Percentiles rank a stretch among this genome's conserved stretches.
Conservation (phyloP, 2,797 vertebrate species). For the Sebastes hubbsi region DNA sequence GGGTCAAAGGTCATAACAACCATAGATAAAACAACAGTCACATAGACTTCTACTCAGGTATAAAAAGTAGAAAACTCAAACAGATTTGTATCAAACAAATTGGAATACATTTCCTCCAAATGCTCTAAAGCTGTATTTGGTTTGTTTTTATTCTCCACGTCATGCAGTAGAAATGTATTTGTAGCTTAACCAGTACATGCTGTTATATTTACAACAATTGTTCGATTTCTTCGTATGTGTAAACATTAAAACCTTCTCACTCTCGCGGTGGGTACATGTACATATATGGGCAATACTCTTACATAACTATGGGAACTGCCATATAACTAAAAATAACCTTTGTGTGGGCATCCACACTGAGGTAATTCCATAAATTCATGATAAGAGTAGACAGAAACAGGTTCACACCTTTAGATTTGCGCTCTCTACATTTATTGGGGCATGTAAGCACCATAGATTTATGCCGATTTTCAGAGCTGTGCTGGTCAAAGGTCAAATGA, state of each 20-base stretch:
- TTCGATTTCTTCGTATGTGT: background rate
- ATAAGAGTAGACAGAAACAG: background rate
- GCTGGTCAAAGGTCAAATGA: constrained; percentile 3
- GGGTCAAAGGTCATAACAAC: background rate
- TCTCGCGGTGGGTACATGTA: background rate
- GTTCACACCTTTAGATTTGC: background rate
- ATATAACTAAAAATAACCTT: background rate
- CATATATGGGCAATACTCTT: background rate
- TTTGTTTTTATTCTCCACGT: too few relatives aligned
- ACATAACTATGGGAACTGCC: background rate
- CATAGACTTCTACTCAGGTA: too few relatives aligned
- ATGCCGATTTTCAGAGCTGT: background rate
- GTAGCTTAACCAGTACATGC: too few relatives aligned
- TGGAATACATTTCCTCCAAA: background rate
- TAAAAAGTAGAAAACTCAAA: background rate
- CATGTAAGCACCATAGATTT: background rate
- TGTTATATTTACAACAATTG: too few relatives aligned
- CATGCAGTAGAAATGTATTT: too few relatives aligned
- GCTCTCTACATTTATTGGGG: background rate
- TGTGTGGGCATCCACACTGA: background rate
- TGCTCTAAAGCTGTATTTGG: too few relatives aligned
- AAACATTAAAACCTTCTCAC: background rate
- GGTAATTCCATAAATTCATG: background rate
- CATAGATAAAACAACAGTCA: background rate
- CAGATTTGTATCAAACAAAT: too few relatives aligned